Percentiles rank a stretch among this genome's conserved stretches.
Conservation (phyloP, 2,113 vertebrate species). For the Corapipo altera region DNA sequence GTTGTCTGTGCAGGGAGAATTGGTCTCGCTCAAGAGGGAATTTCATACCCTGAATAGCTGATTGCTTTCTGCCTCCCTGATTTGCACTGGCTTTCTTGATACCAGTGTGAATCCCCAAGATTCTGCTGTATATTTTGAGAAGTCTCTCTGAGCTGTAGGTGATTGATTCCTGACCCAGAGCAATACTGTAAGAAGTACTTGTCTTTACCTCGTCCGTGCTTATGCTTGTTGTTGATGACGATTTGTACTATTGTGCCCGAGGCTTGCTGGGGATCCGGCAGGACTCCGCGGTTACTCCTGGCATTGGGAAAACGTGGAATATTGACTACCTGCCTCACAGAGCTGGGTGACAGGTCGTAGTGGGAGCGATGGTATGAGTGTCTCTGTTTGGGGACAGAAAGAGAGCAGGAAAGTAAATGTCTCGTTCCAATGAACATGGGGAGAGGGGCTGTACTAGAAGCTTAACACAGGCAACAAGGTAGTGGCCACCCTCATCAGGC, state of each 20-base stretch:
- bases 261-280: slow-evolving; percentile 74
- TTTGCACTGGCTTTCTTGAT: background rate
- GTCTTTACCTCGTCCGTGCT: slow-evolving; percentile 77
- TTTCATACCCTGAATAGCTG: background rate
- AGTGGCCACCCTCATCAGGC: background rate
- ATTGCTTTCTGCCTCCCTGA: background rate
- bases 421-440: background rate
- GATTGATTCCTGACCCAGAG: background rate
- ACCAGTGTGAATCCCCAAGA: background rate
- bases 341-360: slow-evolving; percentile 60
- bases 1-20: background rate
- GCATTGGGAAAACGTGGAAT: slow-evolving; percentile 60
- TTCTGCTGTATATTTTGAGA: background rate
- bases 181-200: background rate
- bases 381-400: slow-evolving; percentile 64
- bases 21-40: background rate
- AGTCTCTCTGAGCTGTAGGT: background rate
- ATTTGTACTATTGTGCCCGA: slow-evolving; percentile 83
- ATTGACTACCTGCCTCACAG: slow-evolving; percentile 47
- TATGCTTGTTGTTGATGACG: slow-evolving; percentile 81
- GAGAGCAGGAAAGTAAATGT: background rate
- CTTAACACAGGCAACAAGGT: background rate
- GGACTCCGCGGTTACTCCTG: slow-evolving; percentile 73
- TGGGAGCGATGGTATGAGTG: slow-evolving; percentile 80
- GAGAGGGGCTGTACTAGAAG: background rate